These are phyloP conservation scores for Vulpes vulpes DNA, from an alignment of 2,113 vertebrate species.

Conservation along the genomic window DNA sequence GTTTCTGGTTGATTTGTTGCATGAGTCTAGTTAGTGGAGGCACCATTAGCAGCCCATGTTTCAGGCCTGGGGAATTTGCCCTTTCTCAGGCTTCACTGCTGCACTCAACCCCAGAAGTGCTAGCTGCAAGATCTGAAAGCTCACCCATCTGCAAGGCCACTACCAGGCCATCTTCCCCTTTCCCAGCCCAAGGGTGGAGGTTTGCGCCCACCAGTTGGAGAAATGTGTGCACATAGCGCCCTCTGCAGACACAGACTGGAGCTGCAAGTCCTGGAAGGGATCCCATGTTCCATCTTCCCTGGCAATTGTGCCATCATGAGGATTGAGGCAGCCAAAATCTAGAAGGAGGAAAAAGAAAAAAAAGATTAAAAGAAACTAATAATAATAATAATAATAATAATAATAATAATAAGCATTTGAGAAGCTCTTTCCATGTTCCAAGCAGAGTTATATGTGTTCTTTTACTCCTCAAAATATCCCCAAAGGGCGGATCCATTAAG, in stretches of 20 bases:
- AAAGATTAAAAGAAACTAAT: background rate
- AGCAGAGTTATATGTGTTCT: background rate
- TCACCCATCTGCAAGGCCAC: background rate
- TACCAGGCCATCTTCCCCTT: background rate
- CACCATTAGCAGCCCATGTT: background rate
- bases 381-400: background rate
- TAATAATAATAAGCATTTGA: background rate
- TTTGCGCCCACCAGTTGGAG: background rate
- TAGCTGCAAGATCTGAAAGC: background rate
- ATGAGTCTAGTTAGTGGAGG: background rate
- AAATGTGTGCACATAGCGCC: background rate
- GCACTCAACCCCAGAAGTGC: background rate
- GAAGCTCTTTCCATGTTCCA: background rate
- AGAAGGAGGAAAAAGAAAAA: background rate
- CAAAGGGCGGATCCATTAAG: background rate
- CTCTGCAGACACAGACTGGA: conserved; percentile 19
- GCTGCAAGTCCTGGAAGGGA: background rate
- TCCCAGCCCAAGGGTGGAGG: no score
- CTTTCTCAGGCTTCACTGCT: background rate
- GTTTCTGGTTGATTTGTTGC: background rate
- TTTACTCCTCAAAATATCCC: background rate
- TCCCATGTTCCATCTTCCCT: background rate
- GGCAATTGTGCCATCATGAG: background rate
- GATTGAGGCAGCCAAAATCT: background rate
- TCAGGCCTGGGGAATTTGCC: background rate